A percentile compares a stretch with the other conserved stretches of the same genome.
Evolutionary conservation across 1,140 invertebrate species (phyloP).

Genomic region (Brachionus asplanchnoidis): DNA sequence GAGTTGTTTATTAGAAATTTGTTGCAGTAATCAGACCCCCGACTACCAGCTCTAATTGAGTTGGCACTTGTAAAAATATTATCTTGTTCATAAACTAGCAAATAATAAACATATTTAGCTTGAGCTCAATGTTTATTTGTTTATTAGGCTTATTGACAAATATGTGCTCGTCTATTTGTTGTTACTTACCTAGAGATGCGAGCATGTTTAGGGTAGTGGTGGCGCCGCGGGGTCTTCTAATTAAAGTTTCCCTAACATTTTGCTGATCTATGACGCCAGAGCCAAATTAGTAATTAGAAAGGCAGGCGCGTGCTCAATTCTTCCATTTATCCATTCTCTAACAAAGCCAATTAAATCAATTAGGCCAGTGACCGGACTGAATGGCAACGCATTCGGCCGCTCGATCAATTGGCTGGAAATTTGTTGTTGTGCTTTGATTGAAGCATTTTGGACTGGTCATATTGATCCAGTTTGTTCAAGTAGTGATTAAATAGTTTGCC

Average conservation of each 20-base stretch:
- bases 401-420: background rate
- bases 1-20: slow-evolving; percentile 31
- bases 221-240: background rate
- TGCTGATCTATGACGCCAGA: background rate
- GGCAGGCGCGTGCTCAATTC: background rate
- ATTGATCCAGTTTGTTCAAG: background rate
- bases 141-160: background rate
- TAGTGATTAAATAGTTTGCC: slow-evolving; percentile 14
- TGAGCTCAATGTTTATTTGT: slow-evolving; percentile 13
- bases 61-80: slow-evolving; percentile 41
- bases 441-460: background rate
- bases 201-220: background rate
- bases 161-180: background rate
- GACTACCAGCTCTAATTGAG: slow-evolving; percentile 16
- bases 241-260: slow-evolving; percentile 34
- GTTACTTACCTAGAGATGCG: background rate
- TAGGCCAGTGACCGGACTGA: slow-evolving; percentile 1
- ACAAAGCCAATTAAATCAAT: slow-evolving; percentile 40
- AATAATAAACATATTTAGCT: slow-evolving; percentile 27
- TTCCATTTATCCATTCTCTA: slow-evolving; percentile 12
- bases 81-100: background rate
- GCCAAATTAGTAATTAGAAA: slow-evolving; percentile 6
- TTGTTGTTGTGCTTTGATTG: background rate
- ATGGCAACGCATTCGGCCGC: background rate
- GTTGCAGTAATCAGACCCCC: slow-evolving; percentile 27